These are phyloP conservation scores for Anas bernieri DNA, from an alignment of 2,797 vertebrate species.

Conservation along the genomic window DNA sequence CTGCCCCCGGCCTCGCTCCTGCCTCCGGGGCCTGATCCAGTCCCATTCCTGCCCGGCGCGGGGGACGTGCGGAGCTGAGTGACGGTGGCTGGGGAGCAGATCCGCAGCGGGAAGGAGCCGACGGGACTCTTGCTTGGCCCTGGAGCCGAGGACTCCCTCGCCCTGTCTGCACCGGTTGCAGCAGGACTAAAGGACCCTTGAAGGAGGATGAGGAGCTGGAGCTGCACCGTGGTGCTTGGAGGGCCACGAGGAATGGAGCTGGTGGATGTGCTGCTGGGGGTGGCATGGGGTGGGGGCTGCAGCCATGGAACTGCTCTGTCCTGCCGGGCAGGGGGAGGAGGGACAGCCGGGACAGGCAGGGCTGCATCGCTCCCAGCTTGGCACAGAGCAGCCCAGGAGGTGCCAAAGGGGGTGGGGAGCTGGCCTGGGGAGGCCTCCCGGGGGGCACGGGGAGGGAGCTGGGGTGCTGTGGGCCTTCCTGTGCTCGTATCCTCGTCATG, in stretches of 20 bases:
- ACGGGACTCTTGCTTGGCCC: neutral
- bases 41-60: neutral
- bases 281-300: neutral
- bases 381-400: neutral
- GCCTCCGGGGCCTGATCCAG: constrained; percentile 60
- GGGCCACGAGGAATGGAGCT: rapidly evolving
- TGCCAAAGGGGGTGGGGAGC: neutral
- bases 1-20: constrained; percentile 43
- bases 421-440: neutral
- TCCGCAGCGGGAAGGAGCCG: neutral
- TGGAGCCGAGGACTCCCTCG: neutral
- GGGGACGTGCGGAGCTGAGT: neutral
- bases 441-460: neutral
- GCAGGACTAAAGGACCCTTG: neutral
- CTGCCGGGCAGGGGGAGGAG: constrained; percentile 24
- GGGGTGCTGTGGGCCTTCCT: neutral
- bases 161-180: neutral
- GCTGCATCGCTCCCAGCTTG: neutral
- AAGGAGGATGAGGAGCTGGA: constrained; percentile 9
- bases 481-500: neutral
- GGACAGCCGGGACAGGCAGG: neutral
- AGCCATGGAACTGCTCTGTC: neutral
- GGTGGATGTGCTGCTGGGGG: neutral
- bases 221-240: neutral
- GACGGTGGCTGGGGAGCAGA: neutral